A percentile compares a stretch with the other conserved stretches of the same genome.
Evolutionary conservation across 2,113 vertebrate genomes (phyloP).

Genomic region (Chionis minor): DNA sequence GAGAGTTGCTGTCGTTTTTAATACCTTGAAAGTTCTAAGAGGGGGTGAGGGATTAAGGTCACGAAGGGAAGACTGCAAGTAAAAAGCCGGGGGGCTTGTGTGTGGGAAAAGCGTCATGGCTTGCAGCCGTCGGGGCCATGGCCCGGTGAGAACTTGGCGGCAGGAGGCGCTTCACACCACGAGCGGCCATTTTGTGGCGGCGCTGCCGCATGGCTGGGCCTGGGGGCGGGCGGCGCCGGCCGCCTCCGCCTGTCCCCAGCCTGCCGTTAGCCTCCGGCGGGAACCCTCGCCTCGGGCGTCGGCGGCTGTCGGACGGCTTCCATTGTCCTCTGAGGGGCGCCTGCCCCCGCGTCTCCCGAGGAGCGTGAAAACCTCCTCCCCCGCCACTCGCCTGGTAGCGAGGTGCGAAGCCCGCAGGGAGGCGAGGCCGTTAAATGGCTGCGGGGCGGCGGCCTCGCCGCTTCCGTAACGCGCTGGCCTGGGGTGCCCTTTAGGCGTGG

Average conservation of each 20-base stretch:
- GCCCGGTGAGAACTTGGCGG: accelerated
- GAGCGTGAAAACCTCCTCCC: accelerated
- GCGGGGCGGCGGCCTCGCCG: too few species aligned
- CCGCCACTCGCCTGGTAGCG: background rate
- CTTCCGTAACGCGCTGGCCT: background rate
- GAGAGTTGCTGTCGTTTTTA: background rate
- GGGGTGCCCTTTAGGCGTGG: background rate
- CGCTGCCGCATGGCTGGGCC: accelerated
- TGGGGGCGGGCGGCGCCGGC: accelerated
- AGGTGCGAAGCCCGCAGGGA: background rate
- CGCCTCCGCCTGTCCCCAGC: too few species aligned
- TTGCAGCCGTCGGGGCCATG: background rate
- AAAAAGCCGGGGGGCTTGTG: accelerated
- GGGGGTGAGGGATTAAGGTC: accelerated
- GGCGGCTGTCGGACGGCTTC: accelerated
- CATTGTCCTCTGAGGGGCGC: accelerated
- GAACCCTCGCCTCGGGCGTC: accelerated
- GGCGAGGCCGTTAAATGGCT: background rate
- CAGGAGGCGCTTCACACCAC: background rate
- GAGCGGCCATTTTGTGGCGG: background rate
- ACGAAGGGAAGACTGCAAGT: accelerated
- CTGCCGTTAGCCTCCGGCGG: accelerated
- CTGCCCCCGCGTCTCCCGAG: accelerated
- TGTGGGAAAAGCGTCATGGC: accelerated
- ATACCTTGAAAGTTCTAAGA: accelerated